Evolutionary conservation across 2,797 vertebrate species (phyloP), one percentile per base, ranked within the genome.

Genomic region (Heliangelus exortis): DNA sequence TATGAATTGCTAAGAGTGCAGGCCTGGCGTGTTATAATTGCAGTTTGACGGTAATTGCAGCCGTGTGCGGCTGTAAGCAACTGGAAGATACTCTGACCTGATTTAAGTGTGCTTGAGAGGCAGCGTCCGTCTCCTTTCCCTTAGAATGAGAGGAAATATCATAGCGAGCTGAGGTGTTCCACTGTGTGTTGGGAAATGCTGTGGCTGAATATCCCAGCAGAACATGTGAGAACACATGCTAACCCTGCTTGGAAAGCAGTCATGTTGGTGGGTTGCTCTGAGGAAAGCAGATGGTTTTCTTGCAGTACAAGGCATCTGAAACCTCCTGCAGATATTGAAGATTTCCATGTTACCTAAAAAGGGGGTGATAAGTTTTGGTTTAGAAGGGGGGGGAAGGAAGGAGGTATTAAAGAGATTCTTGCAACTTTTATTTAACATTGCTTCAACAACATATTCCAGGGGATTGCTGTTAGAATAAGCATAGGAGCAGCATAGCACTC

Each of bases 161-260:
- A 23, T 1, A 3, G 5, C 6, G 72, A 65, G 72, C n/a, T 91
- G 92, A 41, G 90, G 74, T 61, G 26, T 13, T 21, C 1, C 5
- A 14, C 20, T 33, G 67, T 4, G 39, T 63, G 28, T 88, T 78
- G 69, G 87, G 93, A 96, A 95, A 39, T 15, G 66, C 58, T 84
- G 93, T 8, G 81, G 84, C 59, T 75, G 31, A 61, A 94, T 92
- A 80, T 84, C 76, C 19, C 6, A 48, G 58, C 62, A 71, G 71
- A 31, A 8, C 36, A 5, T 17, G 7, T 22, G 51, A 63, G 45
- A 21, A 19, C 14, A 5, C 4, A 5, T 41, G 9, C 21, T 28
- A 5, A 9, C 33, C 23, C 69, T 0, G 7, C 26, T 14, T 0
- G 2, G 45, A 53, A 29, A 45, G 55, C 53, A 22, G 67, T 28